Base-by-base conservation (phyloP, 2,888 invertebrate species). In the Hyppa rectilinea region DNA sequence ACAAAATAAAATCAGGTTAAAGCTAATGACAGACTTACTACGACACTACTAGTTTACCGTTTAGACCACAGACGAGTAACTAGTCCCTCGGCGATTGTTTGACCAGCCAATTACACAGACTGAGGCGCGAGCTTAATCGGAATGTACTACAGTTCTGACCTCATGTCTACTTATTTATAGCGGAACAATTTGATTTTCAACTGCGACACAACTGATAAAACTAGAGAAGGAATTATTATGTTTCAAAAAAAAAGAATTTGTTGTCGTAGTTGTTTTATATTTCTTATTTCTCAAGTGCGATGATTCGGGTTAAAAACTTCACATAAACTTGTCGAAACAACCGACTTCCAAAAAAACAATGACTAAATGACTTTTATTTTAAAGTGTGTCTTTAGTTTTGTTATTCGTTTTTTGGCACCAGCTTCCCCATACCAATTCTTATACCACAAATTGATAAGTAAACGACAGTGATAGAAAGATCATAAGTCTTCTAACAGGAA, bases 1-100 rank as follows among this genome's bases (percentile, higher is more conserved):
- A n/a, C n/a, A n/a, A n/a, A n/a, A 61, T 23, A 6, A 31, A 26
- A 56, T 31, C 36, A 38, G 23, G 20, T 38, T 31, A 34, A 23
- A 53, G 4, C 26, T 31, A 26, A 45, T 50, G 34, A 56, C 49
- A 61, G 55, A 43, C 17, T 40, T 26, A 38, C 31, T 34, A 14
- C 36, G 12, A 43, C 53, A 50, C 20, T 23, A 43, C 45, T 38
- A 76, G 56, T 47, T 69, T 23, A 40, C 14, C 34, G 14, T 1
- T 20, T 9, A 36, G 65, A 77, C 77, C 61, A 61, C 74, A 61
- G 52, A 61, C 70, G n/a, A 76, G 60, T 69, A 77, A 69, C 60
- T 61, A 77, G 10, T 76, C 77, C 60, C 71, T 12, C 14, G 38
- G 31, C 45, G 56, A 47, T 45, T 60, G 55, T 75, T 26, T 60